These are phyloP conservation scores for Sisyra nigra DNA, from an alignment of 2,888 invertebrate species.

Conservation along the genomic window DNA sequence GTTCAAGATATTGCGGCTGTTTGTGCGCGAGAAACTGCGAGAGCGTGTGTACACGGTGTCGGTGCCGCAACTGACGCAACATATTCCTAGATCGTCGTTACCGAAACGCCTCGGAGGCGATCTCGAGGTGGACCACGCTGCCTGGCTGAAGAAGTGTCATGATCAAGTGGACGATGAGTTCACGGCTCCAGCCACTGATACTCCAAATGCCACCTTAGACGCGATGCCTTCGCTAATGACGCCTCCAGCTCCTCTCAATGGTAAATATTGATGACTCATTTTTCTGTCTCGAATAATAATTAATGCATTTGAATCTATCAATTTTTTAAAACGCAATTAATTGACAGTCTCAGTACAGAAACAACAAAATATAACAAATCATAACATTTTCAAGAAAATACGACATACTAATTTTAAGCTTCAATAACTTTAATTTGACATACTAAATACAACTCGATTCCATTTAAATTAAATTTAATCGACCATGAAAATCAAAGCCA, in stretches of 20 bases:
- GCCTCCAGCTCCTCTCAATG: background rate
- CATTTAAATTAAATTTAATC: too few species aligned
- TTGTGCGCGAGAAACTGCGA: conserved; percentile 87
- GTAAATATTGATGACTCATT: background rate
- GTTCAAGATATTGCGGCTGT: conserved; percentile 85
- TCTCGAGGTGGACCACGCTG: conserved; percentile 73
- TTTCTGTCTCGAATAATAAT: too few species aligned
- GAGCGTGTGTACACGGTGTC: conserved; percentile 93
- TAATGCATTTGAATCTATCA: too few species aligned
- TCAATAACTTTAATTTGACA: too few species aligned
- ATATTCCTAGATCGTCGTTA: conserved; percentile 80
- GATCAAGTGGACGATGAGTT: conserved; percentile 52
- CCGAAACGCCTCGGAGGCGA: conserved; percentile 81
- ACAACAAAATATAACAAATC: too few species aligned
- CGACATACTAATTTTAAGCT: too few species aligned
- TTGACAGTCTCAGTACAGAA: too few species aligned
- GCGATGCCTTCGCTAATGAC: conserved; percentile 3
- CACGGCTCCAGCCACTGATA: conserved; percentile 26
- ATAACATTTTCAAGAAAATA: too few species aligned
- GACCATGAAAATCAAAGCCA: too few species aligned
- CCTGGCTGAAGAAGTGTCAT: conserved; percentile 53
- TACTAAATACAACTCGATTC: too few species aligned
- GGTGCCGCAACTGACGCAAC: conserved; percentile 71
- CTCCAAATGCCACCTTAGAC: background rate
- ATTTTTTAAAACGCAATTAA: too few species aligned